These are phyloP conservation scores for Danaus chrysippus DNA, from an alignment of 2,888 invertebrate species.

Conservation along the genomic window DNA sequence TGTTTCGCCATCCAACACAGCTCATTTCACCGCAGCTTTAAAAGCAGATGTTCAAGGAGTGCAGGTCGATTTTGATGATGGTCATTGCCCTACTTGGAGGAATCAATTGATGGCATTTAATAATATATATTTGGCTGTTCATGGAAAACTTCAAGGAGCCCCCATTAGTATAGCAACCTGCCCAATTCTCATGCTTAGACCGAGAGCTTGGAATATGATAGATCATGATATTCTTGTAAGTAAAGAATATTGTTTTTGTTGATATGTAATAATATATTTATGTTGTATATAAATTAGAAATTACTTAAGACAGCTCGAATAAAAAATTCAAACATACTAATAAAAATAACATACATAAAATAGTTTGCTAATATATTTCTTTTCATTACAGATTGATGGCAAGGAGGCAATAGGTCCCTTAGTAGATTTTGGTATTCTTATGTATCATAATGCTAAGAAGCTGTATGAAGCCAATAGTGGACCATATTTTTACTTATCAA, in stretches of 20 bases:
- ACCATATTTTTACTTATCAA: constrained; percentile 86
- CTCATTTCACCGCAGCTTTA: constrained; percentile 77
- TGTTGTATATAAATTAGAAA: no score
- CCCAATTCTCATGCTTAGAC: constrained; percentile 83
- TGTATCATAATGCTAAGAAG: constrained; percentile 81
- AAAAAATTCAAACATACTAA: no score
- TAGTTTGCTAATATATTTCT: neutral
- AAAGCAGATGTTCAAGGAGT: constrained; percentile 79
- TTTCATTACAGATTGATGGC: constrained; percentile 71
- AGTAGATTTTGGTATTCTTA: constrained; percentile 83
- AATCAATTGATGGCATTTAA: constrained; percentile 82
- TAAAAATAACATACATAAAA: neutral
- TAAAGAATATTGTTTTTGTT: neutral
- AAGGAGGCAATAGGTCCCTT: constrained; percentile 81
- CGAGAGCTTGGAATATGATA: constrained; percentile 86
- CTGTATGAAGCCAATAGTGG: constrained; percentile 78
- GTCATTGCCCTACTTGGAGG: constrained; percentile 85
- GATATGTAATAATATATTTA: no score
- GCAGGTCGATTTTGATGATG: constrained; percentile 85
- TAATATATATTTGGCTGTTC: constrained; percentile 79
- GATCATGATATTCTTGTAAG: constrained; percentile 81
- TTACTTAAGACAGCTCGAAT: no score
- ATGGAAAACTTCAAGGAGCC: constrained; percentile 70
- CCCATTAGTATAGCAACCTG: constrained; percentile 71
- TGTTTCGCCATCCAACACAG: constrained; percentile 80